Evolutionary conservation across 2,888 invertebrate species (phyloP), one percentile per base, ranked within the genome.

Genomic region (Phanerotoma sp.): DNA sequence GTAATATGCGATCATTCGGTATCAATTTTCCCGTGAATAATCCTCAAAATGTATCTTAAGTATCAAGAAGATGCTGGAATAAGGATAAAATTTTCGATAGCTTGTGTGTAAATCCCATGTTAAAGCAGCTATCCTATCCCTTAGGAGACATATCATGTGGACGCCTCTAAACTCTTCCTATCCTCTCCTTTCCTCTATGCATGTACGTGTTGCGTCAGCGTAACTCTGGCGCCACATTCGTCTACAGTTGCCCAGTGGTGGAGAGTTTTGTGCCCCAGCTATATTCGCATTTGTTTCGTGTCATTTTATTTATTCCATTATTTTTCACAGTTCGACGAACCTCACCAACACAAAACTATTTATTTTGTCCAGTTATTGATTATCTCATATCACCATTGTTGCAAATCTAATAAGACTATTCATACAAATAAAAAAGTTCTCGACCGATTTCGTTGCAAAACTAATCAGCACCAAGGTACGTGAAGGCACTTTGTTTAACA

Each of bases 121-220:
- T 33, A n/a, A n/a, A 7, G 5, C 9, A 25, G 25, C 25, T 25
- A 25, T 25, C 25, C 41, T 51, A 46, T 21, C 21, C 37, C 37
- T 22, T 22, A 13, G 22, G 42, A 18, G 42, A 15, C 13, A 9
- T 13, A 13, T 25, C 42, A 13, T 15, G 22, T 22, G 42, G 22
- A 25, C 3, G 25, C 9, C 25, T 25, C 6, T 35, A 35, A 4
- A n/a, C 35, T 35, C 13, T 35, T 13, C 13, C 35, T 35, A 6
- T n/a, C 13, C 13, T n/a, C 11, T 48, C 32, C 47, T 51, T 52
- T 33, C 48, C 41, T 25, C 54, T 38, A 33, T 37, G 51, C 56
- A n/a, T 44, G 51, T 64, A 72, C 72, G 68, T 71, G 72, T 72
- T 72, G 71, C 72, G 71, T 72, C 72, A 71, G 70, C 66, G 67